These are phyloP conservation scores for Caenorhabditis auriculariae DNA, from an alignment of 2,888 invertebrate genomes.

Conservation along the genomic window DNA sequence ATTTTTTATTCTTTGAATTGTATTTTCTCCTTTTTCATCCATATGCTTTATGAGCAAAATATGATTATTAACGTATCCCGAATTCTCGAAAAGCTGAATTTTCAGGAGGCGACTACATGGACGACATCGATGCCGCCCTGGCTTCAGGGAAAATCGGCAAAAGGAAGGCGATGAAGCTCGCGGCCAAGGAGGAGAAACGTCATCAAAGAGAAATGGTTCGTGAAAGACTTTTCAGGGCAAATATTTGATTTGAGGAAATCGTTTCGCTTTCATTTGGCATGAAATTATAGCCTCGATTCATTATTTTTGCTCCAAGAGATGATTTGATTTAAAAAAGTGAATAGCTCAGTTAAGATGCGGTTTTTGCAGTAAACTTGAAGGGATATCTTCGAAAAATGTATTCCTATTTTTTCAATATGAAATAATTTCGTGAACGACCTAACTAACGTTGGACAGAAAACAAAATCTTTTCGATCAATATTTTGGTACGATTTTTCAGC, in stretches of 20 bases:
- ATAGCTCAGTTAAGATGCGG: no score
- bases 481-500: not conserved
- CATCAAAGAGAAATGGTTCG: slow-evolving; percentile 56
- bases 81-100: no score
- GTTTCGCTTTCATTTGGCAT: no score
- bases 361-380: no score
- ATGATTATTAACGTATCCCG: no score
- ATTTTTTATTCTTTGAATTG: not conserved
- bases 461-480: not conserved
- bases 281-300: no score
- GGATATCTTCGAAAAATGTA: not conserved
- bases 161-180: slow-evolving; percentile 61
- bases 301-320: no score
- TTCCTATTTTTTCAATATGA: not conserved
- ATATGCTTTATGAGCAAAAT: not conserved
- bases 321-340: no score
- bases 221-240: no score
- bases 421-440: not conserved
- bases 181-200: slow-evolving; percentile 60
- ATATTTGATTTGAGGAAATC: no score
- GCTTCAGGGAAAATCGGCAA: slow-evolving; percentile 56
- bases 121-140: not conserved
- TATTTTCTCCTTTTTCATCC: not conserved
- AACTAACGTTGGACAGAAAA: not conserved
- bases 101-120: no score